Evolutionary conservation across 2,888 invertebrate species (phyloP).

Genomic region (Rhagium mordax): DNA sequence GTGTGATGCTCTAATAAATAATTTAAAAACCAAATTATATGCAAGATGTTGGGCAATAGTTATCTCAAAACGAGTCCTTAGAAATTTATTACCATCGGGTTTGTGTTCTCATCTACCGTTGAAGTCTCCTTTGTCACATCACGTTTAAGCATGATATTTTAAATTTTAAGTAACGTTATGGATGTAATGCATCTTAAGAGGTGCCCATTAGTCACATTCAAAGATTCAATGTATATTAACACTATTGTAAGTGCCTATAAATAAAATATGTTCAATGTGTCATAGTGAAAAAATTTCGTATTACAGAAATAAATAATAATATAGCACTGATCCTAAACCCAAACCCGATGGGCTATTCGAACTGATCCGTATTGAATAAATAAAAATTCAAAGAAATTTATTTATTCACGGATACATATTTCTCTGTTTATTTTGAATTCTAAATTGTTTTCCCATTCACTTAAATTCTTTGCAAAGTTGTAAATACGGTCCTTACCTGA

Average conservation of each 20-base stretch:
- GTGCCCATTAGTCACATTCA: constrained; percentile 42
- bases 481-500: too few relatives aligned
- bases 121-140: constrained; percentile 51
- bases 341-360: too few relatives aligned
- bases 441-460: too few relatives aligned
- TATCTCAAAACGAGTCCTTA: not conserved
- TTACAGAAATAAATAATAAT: too few relatives aligned
- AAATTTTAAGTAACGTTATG: constrained; percentile 33
- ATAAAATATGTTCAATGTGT: not conserved
- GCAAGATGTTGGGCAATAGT: constrained; percentile 4
- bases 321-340: too few relatives aligned
- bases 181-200: constrained; percentile 35
- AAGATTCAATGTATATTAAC: constrained; percentile 39
- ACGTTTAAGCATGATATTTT: constrained; percentile 41
- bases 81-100: constrained; percentile 37
- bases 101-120: constrained; percentile 49
- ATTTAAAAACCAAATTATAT: constrained; percentile 4
- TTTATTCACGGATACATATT: too few relatives aligned
- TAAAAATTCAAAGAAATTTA: too few relatives aligned
- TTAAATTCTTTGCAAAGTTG: too few relatives aligned
- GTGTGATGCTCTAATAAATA: not conserved
- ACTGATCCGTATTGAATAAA: too few relatives aligned
- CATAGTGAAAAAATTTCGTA: too few relatives aligned
- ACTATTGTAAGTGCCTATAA: not conserved
- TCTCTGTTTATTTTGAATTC: too few relatives aligned